A percentile compares a stretch with the other conserved stretches of the same genome.
phyloP scores from a whole-genome alignment of 2,888 invertebrate species.

The Cerceris ruficornis region DNA sequence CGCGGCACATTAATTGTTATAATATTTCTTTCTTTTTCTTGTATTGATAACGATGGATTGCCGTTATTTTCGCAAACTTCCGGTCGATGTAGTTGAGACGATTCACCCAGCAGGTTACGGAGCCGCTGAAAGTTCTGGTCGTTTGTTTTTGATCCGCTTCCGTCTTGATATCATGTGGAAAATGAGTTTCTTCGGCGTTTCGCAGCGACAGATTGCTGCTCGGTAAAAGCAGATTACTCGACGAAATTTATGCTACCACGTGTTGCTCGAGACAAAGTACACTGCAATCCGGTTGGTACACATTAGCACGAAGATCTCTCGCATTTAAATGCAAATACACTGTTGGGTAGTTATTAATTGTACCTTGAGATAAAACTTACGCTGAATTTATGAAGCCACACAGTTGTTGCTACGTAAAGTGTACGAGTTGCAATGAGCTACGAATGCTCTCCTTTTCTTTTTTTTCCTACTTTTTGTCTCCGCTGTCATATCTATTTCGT shows the following conservation, averaged over 20 bases:
- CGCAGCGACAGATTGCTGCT: slow-evolving; percentile 26
- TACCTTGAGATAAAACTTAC: slow-evolving; percentile 35
- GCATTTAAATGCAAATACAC: slow-evolving; percentile 41
- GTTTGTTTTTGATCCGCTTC: not conserved
- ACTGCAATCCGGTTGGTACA: slow-evolving; percentile 42
- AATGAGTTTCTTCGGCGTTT: slow-evolving; percentile 21
- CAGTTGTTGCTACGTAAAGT: not conserved
- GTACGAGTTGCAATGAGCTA: no score
- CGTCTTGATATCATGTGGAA: slow-evolving; percentile 2
- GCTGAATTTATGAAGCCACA: slow-evolving; percentile 27
- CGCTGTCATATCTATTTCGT: no score
- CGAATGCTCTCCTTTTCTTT: no score
- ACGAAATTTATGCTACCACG: slow-evolving; percentile 55
- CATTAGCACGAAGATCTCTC: slow-evolving; percentile 26
- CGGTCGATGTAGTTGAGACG: not conserved
- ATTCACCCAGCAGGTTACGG: not conserved
- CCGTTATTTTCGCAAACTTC: not conserved
- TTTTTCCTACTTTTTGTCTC: no score
- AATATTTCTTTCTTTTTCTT: not conserved
- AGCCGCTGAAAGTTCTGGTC: not conserved
- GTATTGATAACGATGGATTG: not conserved
- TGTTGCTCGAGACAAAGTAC: slow-evolving; percentile 48
- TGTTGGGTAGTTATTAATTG: slow-evolving; percentile 42
- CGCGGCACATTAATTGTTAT: no score
- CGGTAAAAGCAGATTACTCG: slow-evolving; percentile 31